A percentile compares a stretch with the other conserved stretches of the same genome.
These are phyloP conservation scores for Ecdyonurus torrentis DNA, from an alignment of 2,888 invertebrate species.

Conservation along the genomic window DNA sequence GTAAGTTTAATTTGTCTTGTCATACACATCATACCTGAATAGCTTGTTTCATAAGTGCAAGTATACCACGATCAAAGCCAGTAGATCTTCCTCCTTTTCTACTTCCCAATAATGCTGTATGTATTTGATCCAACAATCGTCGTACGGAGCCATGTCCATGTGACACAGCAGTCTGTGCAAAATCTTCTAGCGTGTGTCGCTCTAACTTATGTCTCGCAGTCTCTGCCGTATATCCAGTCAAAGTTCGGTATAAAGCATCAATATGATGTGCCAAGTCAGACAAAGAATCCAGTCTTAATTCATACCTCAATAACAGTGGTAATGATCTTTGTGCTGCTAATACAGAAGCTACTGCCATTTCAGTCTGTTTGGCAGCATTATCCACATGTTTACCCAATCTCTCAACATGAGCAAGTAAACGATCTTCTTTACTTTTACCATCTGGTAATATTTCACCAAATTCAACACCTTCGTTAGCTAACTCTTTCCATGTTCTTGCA, in stretches of 20 bases:
- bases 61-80: slow-evolving; percentile 30
- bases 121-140: slow-evolving; percentile 45
- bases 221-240: slow-evolving; percentile 38
- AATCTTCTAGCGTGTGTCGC: slow-evolving; percentile 46
- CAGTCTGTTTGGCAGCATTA: neutral
- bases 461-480: neutral
- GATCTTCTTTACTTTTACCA: neutral
- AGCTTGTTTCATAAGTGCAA: slow-evolving; percentile 21
- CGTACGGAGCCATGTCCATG: slow-evolving; percentile 46
- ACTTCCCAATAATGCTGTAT: slow-evolving; percentile 35
- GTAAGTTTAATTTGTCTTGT: too few species aligned
- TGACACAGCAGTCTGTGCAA: slow-evolving; percentile 51
- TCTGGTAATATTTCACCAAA: neutral
- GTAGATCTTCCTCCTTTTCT: slow-evolving; percentile 19
- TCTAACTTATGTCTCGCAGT: slow-evolving; percentile 25
- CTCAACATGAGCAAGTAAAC: neutral
- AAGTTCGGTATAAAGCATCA: slow-evolving; percentile 37
- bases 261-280: slow-evolving; percentile 40
- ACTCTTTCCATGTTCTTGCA: neutral
- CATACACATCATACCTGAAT: slow-evolving; percentile 18
- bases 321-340: slow-evolving; percentile 15
- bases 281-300: slow-evolving; percentile 42
- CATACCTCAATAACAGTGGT: slow-evolving; percentile 34
- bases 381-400: neutral
- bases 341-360: neutral